Conservation (phyloP, 2,797 vertebrate genomes). For the Steatocranus sp. region DNA sequence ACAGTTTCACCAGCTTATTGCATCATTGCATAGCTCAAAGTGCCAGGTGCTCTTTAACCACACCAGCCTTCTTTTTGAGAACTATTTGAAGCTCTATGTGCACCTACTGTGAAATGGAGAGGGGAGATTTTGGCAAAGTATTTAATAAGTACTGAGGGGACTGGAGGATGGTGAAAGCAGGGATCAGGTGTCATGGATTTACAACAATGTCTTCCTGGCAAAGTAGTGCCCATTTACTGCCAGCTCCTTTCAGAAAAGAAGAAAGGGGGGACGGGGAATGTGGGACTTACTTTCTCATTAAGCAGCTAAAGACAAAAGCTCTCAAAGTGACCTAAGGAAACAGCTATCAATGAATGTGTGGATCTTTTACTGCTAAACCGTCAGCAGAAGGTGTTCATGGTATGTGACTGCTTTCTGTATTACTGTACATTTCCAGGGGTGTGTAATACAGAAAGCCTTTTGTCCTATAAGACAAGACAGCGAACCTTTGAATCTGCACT, state of each 20-base stretch:
- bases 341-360: not conserved
- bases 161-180: slow-evolving; percentile 44
- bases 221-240: slow-evolving; percentile 35
- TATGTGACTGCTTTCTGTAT: not conserved
- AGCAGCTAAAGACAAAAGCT: slow-evolving; percentile 37
- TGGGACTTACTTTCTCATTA: slow-evolving; percentile 46
- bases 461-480: not conserved
- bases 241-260: slow-evolving; percentile 45
- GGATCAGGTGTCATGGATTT: slow-evolving; percentile 69
- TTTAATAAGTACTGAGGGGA: slow-evolving; percentile 56
- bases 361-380: not conserved
- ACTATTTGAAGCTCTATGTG: not conserved
- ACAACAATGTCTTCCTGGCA: slow-evolving; percentile 62
- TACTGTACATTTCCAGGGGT: not conserved
- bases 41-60: slow-evolving; percentile 29
- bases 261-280: not conserved
- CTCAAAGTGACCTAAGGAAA: slow-evolving; percentile 21
- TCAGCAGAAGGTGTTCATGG: not conserved
- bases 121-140: slow-evolving; percentile 39
- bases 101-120: slow-evolving; percentile 45
- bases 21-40: slow-evolving; percentile 1
- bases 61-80: slow-evolving; percentile 20
- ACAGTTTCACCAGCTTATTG: slow-evolving; percentile 1
- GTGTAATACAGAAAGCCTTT: not conserved
- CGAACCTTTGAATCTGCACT: slow-evolving; percentile 22